Base-by-base conservation (phyloP, 2,888 invertebrate species). In the Noctua janthina region DNA sequence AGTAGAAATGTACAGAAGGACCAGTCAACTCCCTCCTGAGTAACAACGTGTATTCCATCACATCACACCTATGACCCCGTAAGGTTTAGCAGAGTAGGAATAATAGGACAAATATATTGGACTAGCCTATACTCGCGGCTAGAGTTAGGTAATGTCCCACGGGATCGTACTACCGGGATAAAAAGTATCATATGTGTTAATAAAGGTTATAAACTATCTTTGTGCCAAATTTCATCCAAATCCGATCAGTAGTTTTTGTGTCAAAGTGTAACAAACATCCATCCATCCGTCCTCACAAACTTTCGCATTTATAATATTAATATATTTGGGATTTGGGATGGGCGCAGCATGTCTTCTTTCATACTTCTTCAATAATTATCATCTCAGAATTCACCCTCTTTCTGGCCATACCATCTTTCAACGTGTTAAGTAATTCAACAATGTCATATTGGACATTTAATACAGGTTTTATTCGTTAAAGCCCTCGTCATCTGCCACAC, bases 1-100 rank as follows among this genome's bases (percentile, higher is more conserved):
- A 62, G 39, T 46, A 84, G 7, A 1, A 39, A 70, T 11, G 13
- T 43, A 10, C 77, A 87, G 87, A 84, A 80, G 69, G 49, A 56
- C 8, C 79, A 83, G 6, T 11, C 15, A 17, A 35, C 64, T 64
- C 64, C 35, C 17, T 64, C 17, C 8, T 64, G 17, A 64, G 17
- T 8, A 17, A 35, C 17, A 62, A 15, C 29, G 15, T 62, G 15
- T 62, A 29, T 62, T 62, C 7, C 29, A 62, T 15, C 29, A 1
- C 2, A 15, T 15, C 7, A 62, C 62, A 62, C 29, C 7, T 29
- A 0, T 29, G 29, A 59, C 29, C 29, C 29, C 29, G 29, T 29
- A 29, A 29, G 29, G 29, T 29, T 29, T 29, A 0, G 13, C n/a
- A n/a, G n/a, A 59, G 4, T 59, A n/a, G 5, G 3, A 59, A n/a